Base-by-base conservation (phyloP, 1,140 invertebrate species). In the Frieseomelitta varia region DNA sequence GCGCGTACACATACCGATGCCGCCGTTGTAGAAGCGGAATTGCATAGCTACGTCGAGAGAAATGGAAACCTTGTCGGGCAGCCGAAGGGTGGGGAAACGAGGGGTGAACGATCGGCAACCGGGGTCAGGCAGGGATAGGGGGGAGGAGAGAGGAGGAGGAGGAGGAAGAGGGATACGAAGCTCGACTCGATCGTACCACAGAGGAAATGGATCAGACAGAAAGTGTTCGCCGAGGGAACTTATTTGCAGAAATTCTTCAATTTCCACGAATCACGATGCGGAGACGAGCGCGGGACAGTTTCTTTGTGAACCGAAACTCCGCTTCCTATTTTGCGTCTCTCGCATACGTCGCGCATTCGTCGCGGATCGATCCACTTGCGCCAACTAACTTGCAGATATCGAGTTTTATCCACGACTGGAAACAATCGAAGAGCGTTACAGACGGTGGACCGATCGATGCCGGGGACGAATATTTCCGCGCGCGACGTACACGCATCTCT, bases 191-290 rank as follows among this genome's bases (percentile, higher is more conserved):
- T 75, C 61, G 61, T 34, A 67, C 79, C 27, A 24, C 27, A 51
- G 56, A 65, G 51, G 80, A 76, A 75, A 68, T 56, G 63, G 72
- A 82, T 82, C 72, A 68, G 71, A 82, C 73, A 21, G 68, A 75
- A 82, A 75, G 65, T 76, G 80, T 53, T 76, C 65, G 61, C 15
- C 58, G 47, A n/a, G 80, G 67, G 30, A 68, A 75, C 80, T 82
- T 82, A 68, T 75, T 75, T 55, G 71, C 58, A 27, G 65, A 47
- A 39, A 83, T 77, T 69, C 74, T 83, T 58, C 65, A 30, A 77
- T 69, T 58, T 83, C 53, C 53, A 53, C 55, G 65, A 51, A 47
- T 69, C 58, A 4, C 63, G 34, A 17, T 53, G 10, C 34, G 67
- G 19, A n/a, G 34, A 53, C 19, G 34, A 72, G 2, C 53, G 14